Evolutionary conservation across 2,797 vertebrate species (phyloP).

Genomic region (Chloroceryle amazona): DNA sequence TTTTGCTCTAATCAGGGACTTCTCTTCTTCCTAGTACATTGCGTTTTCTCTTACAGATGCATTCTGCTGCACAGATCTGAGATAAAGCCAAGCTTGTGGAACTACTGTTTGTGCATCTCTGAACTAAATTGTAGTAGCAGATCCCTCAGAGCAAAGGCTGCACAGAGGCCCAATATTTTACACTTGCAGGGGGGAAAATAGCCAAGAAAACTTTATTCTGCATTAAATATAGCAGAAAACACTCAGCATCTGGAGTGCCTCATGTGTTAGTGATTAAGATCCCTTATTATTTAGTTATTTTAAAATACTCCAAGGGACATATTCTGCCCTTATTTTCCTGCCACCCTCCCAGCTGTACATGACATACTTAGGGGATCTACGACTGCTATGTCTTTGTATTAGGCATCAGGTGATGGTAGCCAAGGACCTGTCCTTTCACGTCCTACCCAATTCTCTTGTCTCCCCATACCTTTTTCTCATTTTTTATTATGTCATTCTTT

Average conservation of each 20-base stretch:
- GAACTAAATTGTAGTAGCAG: not conserved
- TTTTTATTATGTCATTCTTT: not conserved
- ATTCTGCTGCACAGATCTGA: not conserved
- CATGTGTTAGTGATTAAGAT: slow-evolving; percentile 51
- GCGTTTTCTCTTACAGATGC: not conserved
- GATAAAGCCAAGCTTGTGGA: not conserved
- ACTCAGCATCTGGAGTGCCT: slow-evolving; percentile 31
- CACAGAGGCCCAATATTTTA: slow-evolving; percentile 31
- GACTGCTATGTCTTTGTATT: not conserved
- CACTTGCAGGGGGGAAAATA: not conserved
- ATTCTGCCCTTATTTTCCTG: not conserved
- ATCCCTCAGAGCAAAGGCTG: slow-evolving; percentile 40
- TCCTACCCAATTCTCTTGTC: not conserved
- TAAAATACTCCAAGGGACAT: slow-evolving; percentile 23
- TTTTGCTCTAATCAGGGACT: not conserved
- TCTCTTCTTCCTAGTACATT: not conserved
- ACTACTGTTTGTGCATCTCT: slow-evolving; percentile 15
- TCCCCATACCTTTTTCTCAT: not conserved
- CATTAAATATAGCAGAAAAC: slow-evolving; percentile 34
- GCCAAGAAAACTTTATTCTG: slow-evolving; percentile 43
- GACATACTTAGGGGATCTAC: not conserved
- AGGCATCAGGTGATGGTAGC: not conserved
- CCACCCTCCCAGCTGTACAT: not conserved
- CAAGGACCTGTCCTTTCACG: not conserved
- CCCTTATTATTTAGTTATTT: slow-evolving; percentile 15